phyloP scores from a whole-genome alignment of 1,140 invertebrate species.

The Aphelenchoides besseyi region DNA sequence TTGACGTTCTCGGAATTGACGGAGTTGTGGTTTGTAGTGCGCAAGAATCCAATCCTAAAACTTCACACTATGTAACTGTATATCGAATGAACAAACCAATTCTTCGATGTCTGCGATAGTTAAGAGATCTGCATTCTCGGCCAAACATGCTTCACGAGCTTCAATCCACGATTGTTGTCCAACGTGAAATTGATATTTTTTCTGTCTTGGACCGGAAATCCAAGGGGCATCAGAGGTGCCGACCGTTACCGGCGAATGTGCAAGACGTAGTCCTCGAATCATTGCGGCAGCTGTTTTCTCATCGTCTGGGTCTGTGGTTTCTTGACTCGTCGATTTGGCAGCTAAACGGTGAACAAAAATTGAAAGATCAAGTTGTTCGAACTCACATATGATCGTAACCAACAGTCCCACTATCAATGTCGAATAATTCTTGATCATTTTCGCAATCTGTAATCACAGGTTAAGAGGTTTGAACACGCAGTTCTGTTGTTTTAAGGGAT shows the following conservation, averaged over 20 bases:
- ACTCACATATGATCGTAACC: too few species aligned
- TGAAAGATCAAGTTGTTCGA: background rate
- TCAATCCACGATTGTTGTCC: conserved; percentile 52
- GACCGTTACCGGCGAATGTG: background rate
- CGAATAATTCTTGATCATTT: too few species aligned
- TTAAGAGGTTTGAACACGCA: too few species aligned
- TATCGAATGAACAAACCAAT: conserved; percentile 32
- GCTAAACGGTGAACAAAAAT: background rate
- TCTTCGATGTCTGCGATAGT: conserved; percentile 35
- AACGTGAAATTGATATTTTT: conserved; percentile 52
- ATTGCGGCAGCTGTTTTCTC: background rate
- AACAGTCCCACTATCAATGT: too few species aligned
- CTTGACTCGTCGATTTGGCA: background rate
- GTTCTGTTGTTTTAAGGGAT: too few species aligned
- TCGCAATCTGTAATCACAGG: too few species aligned
- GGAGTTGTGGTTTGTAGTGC: conserved; percentile 42
- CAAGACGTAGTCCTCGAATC: background rate
- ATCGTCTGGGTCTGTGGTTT: background rate
- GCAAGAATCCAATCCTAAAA: conserved; percentile 45
- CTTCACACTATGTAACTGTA: background rate
- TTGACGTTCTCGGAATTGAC: conserved; percentile 40
- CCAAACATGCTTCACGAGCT: conserved; percentile 47
- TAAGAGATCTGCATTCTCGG: conserved; percentile 48
- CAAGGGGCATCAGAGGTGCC: conserved; percentile 27
- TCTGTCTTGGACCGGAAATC: conserved; percentile 40